phyloP scores from a whole-genome alignment of 2,797 vertebrate species.

The Etheostoma perlongum region DNA sequence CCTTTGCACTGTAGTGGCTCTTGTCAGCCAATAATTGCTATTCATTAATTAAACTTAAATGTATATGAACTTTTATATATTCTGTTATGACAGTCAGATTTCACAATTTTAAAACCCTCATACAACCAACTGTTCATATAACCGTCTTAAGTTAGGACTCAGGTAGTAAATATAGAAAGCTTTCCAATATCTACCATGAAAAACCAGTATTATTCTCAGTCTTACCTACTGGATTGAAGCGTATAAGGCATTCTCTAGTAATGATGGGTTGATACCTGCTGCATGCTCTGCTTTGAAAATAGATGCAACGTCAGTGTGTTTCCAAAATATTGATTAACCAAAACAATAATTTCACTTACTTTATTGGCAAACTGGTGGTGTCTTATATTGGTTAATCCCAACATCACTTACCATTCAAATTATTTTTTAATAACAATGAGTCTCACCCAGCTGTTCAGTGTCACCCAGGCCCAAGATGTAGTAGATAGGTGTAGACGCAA shows the following conservation, averaged over 20 bases:
- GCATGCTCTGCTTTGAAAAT: neutral
- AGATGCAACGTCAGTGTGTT: neutral
- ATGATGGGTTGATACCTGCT: neutral
- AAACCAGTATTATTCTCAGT: neutral
- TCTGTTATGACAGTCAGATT: no score
- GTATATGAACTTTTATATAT: neutral
- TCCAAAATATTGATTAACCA: neutral
- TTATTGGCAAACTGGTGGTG: no score
- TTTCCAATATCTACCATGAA: neutral
- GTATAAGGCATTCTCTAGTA: neutral
- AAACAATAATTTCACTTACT: neutral
- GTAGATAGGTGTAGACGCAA: rapidly evolving
- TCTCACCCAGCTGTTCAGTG: slow-evolving; percentile 11
- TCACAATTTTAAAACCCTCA: no score
- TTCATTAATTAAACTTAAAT: neutral
- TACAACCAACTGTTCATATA: no score
- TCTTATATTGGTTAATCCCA: neutral
- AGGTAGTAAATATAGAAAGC: neutral
- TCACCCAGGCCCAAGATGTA: neutral
- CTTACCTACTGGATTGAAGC: slow-evolving; percentile 7
- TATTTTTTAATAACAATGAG: neutral
- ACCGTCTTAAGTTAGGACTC: neutral
- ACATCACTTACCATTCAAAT: neutral
- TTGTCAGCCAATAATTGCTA: neutral
- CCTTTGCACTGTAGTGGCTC: no score